Base-by-base conservation (phyloP, 1,140 invertebrate species). In the Eumaeus atala region DNA sequence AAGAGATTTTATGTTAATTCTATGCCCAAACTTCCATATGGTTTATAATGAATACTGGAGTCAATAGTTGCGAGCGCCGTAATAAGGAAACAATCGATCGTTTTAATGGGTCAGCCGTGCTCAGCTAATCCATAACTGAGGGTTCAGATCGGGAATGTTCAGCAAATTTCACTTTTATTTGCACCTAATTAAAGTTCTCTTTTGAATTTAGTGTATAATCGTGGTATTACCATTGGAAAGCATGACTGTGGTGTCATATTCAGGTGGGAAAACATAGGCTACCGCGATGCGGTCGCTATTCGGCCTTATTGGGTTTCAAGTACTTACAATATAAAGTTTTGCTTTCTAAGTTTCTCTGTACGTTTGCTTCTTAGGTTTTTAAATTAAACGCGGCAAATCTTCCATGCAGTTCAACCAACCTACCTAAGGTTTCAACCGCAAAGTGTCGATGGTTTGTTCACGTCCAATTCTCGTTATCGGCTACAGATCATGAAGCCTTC, bases 1-100 rank as follows among this genome's bases (percentile, higher is more conserved):
- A 28, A 3, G 40, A 16, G 40, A 14, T 44, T 44, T 44, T 44
- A 9, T 16, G 12, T 44, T 44, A 44, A 44, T 44, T 16, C 40
- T 16, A 16, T 44, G 21, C 21, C 21, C 2, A 28, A 28, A 44
- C 16, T 44, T 14, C 14, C 40, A 44, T 44, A 14, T 44, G 11
- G 1, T 44, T 44, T 72, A 67, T 74, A 68, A 62, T 74, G 71
- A 71, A 72, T 73, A 72, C 65, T 66, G 63, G 59, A 73, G 59
- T 56, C 65, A 58, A 59, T 61, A 57, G 54, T 70, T 66, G 52
- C 59, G 64, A 70, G 61, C 67, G 67, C 59, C 59, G 81, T 72
- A 78, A 83, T 84, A 81, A 84, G 81, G 81, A 86, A 86, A 86
- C 81, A 84, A 86, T 86, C 83, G 83, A 86, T 86, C 74, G 83